A percentile compares a stretch with the other conserved stretches of the same genome.
These are phyloP conservation scores for Diarsia mendica DNA, from an alignment of 2,888 invertebrate genomes.

Conservation along the genomic window DNA sequence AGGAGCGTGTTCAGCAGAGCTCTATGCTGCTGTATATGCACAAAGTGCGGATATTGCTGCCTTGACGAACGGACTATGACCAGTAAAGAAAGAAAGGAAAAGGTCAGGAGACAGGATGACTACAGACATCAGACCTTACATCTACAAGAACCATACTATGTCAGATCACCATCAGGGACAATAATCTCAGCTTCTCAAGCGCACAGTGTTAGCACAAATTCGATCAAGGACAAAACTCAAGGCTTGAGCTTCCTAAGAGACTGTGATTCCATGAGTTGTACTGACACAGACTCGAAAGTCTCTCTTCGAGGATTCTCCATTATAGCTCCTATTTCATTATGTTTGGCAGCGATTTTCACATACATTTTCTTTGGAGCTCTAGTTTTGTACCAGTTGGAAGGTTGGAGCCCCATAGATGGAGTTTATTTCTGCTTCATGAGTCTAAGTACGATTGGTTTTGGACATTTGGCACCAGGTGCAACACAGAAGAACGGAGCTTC, in stretches of 20 bases:
- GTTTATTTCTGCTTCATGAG: conserved; percentile 99
- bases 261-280: conserved; percentile 90
- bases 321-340: conserved; percentile 96
- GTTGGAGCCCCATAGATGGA: conserved; percentile 97
- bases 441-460: conserved; percentile 97
- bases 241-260: conserved; percentile 86
- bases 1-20: conserved; percentile 95
- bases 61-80: conserved; percentile 96
- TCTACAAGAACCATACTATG: conserved; percentile 93
- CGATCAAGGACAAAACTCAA: conserved; percentile 86
- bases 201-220: conserved; percentile 83
- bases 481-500: conserved; percentile 87
- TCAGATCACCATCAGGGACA: conserved; percentile 89
- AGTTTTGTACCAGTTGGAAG: conserved; percentile 96
- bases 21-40: conserved; percentile 95
- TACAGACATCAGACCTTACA: conserved; percentile 91
- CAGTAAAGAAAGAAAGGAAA: conserved; percentile 94
- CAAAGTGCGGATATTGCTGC: conserved; percentile 96
- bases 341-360: conserved; percentile 96
- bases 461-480: conserved; percentile 95
- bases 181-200: conserved; percentile 89
- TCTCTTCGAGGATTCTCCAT: conserved; percentile 94
- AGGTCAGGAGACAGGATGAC: conserved; percentile 93
- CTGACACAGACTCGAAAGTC: conserved; percentile 92
- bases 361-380: conserved; percentile 98